phyloP scores from a whole-genome alignment of 2,797 vertebrate species.

The Pampus argenteus region DNA sequence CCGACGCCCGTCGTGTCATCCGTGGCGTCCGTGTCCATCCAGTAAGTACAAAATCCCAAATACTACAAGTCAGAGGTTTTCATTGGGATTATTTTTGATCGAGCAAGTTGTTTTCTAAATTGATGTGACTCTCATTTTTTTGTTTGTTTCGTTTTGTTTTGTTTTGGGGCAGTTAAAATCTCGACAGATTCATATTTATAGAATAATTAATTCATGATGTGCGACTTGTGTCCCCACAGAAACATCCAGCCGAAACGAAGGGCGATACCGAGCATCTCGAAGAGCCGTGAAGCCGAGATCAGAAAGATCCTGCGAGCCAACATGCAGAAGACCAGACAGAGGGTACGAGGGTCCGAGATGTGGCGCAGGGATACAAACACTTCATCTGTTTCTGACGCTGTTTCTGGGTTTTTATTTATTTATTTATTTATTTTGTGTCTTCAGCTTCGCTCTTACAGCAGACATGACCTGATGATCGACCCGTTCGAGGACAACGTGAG shows the following conservation, averaged over 20 bases:
- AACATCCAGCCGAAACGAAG: slow-evolving; percentile 86
- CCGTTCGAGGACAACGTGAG: slow-evolving; percentile 92
- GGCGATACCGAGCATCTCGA: slow-evolving; percentile 88
- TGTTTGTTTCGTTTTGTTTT: too few species aligned
- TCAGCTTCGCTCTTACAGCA: slow-evolving; percentile 93
- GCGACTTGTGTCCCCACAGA: slow-evolving; percentile 65
- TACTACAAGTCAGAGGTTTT: too few species aligned
- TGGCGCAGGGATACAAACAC: slow-evolving; percentile 29
- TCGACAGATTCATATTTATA: too few species aligned
- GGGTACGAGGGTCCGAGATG: too few species aligned
- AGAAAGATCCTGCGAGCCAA: slow-evolving; percentile 90
- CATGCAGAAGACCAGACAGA: slow-evolving; percentile 92
- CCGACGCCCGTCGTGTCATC: slow-evolving; percentile 79
- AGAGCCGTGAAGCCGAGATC: slow-evolving; percentile 92
- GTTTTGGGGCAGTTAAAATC: not conserved
- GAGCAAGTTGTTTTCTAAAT: too few species aligned
- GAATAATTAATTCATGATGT: not conserved
- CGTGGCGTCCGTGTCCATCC: slow-evolving; percentile 78
- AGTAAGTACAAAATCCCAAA: slow-evolving; percentile 50
- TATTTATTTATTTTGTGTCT: too few species aligned
- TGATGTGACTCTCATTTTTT: not conserved
- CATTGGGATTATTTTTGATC: too few species aligned
- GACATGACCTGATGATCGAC: slow-evolving; percentile 91
- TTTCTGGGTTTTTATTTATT: too few species aligned
- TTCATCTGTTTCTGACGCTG: too few species aligned